A percentile compares a stretch with the other conserved stretches of the same genome.
phyloP scores from a whole-genome alignment of 2,113 vertebrate genomes.

The Mixornis gularis region DNA sequence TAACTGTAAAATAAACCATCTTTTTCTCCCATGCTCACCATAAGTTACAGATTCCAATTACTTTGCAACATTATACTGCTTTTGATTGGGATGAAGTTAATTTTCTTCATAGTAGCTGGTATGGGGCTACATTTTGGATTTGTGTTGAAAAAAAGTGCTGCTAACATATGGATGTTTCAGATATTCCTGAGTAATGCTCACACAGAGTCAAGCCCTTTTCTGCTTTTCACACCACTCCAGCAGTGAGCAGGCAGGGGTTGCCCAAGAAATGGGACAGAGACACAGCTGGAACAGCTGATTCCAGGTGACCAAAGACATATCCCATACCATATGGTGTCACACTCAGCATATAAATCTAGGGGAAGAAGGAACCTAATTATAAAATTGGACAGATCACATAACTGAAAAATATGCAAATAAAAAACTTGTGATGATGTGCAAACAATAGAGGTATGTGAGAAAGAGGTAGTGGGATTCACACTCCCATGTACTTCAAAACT shows the following conservation, averaged over 20 bases:
- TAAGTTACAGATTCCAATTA: neutral
- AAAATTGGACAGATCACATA: neutral
- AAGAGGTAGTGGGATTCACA: neutral
- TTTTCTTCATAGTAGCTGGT: neutral
- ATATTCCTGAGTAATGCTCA: neutral
- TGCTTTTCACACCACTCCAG: neutral
- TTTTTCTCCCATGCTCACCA: neutral
- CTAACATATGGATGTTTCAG: neutral
- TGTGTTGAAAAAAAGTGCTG: neutral
- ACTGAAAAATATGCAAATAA: conserved; percentile 33
- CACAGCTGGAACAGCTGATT: neutral
- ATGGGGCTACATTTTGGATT: neutral
- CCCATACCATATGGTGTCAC: neutral
- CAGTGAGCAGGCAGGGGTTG: neutral
- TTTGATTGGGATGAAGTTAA: neutral
- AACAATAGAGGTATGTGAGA: neutral
- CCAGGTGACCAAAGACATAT: neutral
- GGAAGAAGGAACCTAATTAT: neutral
- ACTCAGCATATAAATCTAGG: neutral
- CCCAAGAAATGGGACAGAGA: neutral
- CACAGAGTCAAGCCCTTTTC: neutral
- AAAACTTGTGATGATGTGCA: neutral
- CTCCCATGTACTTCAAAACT: neutral
- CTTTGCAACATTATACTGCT: neutral
- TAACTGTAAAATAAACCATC: neutral